Evolutionary conservation across 2,888 invertebrate genomes (phyloP), one percentile per base, ranked within the genome.

Genomic region (Gerris lacustris): DNA sequence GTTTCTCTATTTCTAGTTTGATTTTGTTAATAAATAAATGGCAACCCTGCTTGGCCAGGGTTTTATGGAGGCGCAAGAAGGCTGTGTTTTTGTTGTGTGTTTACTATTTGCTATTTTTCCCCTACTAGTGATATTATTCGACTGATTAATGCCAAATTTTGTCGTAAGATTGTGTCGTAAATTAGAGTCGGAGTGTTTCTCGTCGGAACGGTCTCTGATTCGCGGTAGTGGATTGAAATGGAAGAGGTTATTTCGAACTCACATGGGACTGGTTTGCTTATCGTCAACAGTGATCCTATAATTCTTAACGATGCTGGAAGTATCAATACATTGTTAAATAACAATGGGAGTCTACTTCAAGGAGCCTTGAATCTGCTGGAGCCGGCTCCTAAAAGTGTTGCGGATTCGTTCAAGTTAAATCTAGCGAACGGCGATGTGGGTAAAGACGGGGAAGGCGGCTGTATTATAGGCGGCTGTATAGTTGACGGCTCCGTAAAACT

Each of bases 211-310:
- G 31, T 31, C 31, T 31, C 31, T 31, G 31, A 9, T 64, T n/a
- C 18, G 9, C 7, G 7, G 64, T 64, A 64, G 9, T 17, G 64
- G 9, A 18, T n/a, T 64, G 18, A 18, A 9, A 71, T 71, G 71
- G 71, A 71, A n/a, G 68, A 69, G 63, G 69, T 69, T 67, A 64
- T 31, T 55, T 66, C 66, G 44, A 63, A 66, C 45, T 17, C 69
- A 44, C 69, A 55, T 17, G 55, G 44, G 18, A 45, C 68, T 44
- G 69, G 73, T 44, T 55, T 73, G 47, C 70, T 70, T 45, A 73
- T 73, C 69, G 45, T 73, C 5, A 72, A 73, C 67, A 72, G 74
- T 6, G 64, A 64, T 9, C 64, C 64, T 17, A n/a, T 64, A 9
- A 18, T 18, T 64, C 5, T 64, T 9, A 64, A 64, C 64, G 64